These are phyloP conservation scores for Oscarella lobularis DNA, from an alignment of 37 sponge, comb jelly and placozoan genomes.

Conservation along the genomic window DNA sequence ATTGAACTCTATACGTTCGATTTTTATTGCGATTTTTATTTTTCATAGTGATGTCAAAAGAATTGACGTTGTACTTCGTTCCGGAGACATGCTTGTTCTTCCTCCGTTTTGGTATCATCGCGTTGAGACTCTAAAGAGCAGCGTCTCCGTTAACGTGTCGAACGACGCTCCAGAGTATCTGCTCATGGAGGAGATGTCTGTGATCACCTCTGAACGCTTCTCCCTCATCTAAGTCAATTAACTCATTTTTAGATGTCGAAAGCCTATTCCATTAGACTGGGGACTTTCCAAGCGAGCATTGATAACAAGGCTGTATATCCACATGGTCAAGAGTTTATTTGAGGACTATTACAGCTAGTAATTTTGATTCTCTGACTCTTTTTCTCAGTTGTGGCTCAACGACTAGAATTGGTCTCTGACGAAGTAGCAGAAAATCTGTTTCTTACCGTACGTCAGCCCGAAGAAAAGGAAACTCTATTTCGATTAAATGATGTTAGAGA, in stretches of 20 bases:
- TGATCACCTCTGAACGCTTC: not conserved
- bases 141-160: slow-evolving; percentile 59
- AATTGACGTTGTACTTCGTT: slow-evolving; percentile 29
- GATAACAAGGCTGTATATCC: slow-evolving; percentile 28
- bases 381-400: too few species aligned
- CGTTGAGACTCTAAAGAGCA: slow-evolving; percentile 56
- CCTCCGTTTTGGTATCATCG: slow-evolving; percentile 74
- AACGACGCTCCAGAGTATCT: slow-evolving; percentile 60
- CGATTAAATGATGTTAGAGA: too few species aligned
- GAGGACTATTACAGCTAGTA: too few species aligned
- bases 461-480: too few species aligned
- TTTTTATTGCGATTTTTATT: too few species aligned
- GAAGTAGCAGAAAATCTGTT: too few species aligned
- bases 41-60: not conserved
- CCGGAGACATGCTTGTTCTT: slow-evolving; percentile 61
- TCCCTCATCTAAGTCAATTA: not conserved
- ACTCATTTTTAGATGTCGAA: slow-evolving; percentile 19
- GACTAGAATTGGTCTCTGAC: too few species aligned
- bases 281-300: not conserved
- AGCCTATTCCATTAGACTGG: slow-evolving; percentile 52
- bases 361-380: too few species aligned
- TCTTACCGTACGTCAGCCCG: too few species aligned
- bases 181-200: slow-evolving; percentile 43
- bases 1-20: too few species aligned
- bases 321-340: slow-evolving; percentile 27